phyloP scores from a whole-genome alignment of 1,140 invertebrate species.

The Dendrolimus kikuchii region DNA sequence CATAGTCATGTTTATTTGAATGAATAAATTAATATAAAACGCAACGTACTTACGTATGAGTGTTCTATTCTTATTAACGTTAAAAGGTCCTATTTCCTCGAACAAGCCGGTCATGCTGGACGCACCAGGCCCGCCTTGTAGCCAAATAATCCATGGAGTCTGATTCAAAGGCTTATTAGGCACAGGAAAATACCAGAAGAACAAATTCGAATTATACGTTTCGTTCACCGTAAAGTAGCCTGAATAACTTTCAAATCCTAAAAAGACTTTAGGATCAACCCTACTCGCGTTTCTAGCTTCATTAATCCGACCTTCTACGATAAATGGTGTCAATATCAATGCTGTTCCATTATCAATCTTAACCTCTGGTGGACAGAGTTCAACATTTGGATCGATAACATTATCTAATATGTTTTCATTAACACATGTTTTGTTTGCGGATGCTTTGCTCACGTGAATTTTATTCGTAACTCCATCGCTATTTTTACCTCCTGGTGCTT shows the following conservation, averaged over 20 bases:
- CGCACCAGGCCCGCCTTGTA: conserved; percentile 86
- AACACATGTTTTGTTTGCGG: too few relatives aligned
- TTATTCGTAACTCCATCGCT: too few relatives aligned
- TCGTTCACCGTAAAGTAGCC: conserved; percentile 77
- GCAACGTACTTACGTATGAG: conserved; percentile 47
- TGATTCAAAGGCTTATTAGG: conserved; percentile 51
- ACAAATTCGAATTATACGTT: conserved; percentile 76
- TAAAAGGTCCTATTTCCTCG: conserved; percentile 84
- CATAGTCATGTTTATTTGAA: too few relatives aligned
- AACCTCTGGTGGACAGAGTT: conserved; percentile 7
- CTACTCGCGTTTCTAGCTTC: conserved; percentile 35
- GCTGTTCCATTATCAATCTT: conserved; percentile 73
- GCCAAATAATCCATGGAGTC: conserved; percentile 80
- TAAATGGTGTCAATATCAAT: conserved; percentile 76
- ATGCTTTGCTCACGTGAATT: too few relatives aligned
- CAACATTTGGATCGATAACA: neutral
- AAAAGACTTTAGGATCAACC: conserved; percentile 38
- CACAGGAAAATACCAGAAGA: conserved; percentile 81
- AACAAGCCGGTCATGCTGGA: conserved; percentile 87
- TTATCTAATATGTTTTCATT: neutral
- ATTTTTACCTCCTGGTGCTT: too few relatives aligned
- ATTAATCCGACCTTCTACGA: conserved; percentile 69
- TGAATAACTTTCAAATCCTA: conserved; percentile 67
- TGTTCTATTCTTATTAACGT: conserved; percentile 66
- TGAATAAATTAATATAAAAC: neutral